Conservation (phyloP, 37 sponge, comb jelly and placozoan genomes). For the Aplysina aerophoba region DNA sequence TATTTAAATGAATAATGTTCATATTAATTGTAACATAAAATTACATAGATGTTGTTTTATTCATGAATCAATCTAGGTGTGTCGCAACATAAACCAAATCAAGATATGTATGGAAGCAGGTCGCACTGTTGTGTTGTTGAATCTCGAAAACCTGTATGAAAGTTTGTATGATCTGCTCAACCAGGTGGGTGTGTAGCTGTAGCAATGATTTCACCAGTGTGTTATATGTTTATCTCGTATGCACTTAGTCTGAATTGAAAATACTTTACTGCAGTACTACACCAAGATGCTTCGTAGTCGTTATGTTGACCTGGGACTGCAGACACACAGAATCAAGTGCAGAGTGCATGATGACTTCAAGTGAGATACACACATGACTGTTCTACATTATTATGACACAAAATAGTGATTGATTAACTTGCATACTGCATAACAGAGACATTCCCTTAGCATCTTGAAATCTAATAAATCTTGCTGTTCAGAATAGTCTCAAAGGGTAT, state of each 20-base stretch:
- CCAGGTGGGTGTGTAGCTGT: conserved; percentile 42
- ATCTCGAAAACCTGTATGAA: conserved; percentile 94
- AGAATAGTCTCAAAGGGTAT: no score
- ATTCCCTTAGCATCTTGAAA: no score
- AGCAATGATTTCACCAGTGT: no score
- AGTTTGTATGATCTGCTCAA: conserved; percentile 96
- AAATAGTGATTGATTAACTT: neutral
- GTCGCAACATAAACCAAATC: conserved; percentile 91
- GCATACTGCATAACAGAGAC: no score
- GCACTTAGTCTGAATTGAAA: no score
- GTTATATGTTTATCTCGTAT: no score
- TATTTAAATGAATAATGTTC: no score
- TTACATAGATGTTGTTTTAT: no score
- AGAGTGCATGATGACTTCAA: conserved; percentile 84
- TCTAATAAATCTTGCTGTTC: no score
- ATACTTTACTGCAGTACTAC: conserved; percentile 60
- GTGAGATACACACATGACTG: conserved; percentile 31
- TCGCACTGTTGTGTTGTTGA: conserved; percentile 84
- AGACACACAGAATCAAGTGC: conserved; percentile 88
- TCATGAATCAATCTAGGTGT: conserved; percentile 50
- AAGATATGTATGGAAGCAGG: conserved; percentile 97
- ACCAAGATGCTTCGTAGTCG: conserved; percentile 57
- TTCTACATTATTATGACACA: no score
- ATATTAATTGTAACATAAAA: no score
- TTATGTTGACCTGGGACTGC: conserved; percentile 91